Conservation (phyloP, 2,888 invertebrate species). For the Ophraella communa region DNA sequence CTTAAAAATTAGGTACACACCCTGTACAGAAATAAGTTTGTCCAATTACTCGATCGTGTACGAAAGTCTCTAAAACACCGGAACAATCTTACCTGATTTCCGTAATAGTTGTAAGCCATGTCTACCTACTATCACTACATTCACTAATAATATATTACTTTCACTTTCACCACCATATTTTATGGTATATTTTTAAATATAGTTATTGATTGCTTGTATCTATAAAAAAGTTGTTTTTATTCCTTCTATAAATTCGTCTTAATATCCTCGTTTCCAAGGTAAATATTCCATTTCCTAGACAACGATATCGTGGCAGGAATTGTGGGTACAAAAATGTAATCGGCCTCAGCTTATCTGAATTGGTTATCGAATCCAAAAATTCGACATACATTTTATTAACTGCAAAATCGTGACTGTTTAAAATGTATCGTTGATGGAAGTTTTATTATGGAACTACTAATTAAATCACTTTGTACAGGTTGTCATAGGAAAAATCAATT, state of each 20-base stretch:
- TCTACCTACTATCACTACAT: constrained; percentile 1
- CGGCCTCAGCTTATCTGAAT: not conserved
- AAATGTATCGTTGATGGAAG: no score
- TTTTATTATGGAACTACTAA: no score
- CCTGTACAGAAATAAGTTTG: not conserved
- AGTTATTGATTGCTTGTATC: constrained; percentile 19
- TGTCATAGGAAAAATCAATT: no score
- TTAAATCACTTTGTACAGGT: not conserved
- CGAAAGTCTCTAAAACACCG: not conserved
- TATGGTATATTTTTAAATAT: constrained; percentile 3
- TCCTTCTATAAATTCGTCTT: not conserved
- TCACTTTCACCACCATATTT: constrained; percentile 20
- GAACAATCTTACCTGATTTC: constrained; percentile 40
- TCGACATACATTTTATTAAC: not conserved
- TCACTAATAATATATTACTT: constrained; percentile 8
- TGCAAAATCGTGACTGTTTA: not conserved
- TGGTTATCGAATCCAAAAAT: not conserved
- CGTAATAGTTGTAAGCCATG: constrained; percentile 41
- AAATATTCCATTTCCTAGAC: constrained; percentile 39
- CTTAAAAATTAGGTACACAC: not conserved
- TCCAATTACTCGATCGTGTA: not conserved
- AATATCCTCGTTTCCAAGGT: constrained; percentile 36
- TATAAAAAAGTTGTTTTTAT: constrained; percentile 12
- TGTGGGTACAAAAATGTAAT: not conserved
- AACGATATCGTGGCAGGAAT: constrained; percentile 26